Evolutionary conservation across 2,797 vertebrate genomes (phyloP).

Genomic region (Siniperca scherzeri): DNA sequence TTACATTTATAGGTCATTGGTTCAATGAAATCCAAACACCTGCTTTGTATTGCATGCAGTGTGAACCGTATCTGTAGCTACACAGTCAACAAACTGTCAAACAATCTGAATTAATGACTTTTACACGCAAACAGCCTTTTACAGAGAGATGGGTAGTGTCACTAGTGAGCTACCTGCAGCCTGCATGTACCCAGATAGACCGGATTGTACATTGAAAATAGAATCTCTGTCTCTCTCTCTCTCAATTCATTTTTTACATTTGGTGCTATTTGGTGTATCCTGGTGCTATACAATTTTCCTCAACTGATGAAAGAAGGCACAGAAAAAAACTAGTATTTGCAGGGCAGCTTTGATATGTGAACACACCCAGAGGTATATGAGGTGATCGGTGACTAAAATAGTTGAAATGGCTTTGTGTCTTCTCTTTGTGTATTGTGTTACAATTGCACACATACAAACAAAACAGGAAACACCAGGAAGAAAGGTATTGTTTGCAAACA

Average conservation of each 20-base stretch:
- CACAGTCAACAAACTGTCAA: slow-evolving; percentile 47
- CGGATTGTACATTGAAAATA: neutral
- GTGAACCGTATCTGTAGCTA: slow-evolving; percentile 21
- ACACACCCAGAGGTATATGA: slow-evolving; percentile 16
- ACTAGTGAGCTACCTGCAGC: slow-evolving; percentile 38
- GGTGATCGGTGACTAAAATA: slow-evolving; percentile 31
- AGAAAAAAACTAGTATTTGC: neutral
- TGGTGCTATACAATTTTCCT: neutral
- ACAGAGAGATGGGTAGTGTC: slow-evolving; percentile 10
- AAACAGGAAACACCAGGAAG: neutral
- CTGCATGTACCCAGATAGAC: slow-evolving; percentile 2
- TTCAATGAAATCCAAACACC: slow-evolving; percentile 36
- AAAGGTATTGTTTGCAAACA: neutral
- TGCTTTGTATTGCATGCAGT: slow-evolving; percentile 13
- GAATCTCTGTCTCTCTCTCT: neutral
- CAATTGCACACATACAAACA: neutral
- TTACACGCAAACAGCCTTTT: slow-evolving; percentile 23
- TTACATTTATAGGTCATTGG: slow-evolving; percentile 9
- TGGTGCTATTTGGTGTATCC: too few species aligned
- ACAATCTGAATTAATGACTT: slow-evolving; percentile 39
- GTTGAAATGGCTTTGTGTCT: slow-evolving; percentile 20
- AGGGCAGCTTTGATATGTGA: slow-evolving; percentile 10
- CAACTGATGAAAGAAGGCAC: neutral
- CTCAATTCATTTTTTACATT: neutral
- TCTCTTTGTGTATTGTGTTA: neutral